Percentiles rank a stretch among this genome's conserved stretches.
phyloP scores from a whole-genome alignment of 2,888 invertebrate species.

The Amblyjoppa fuscipennis region DNA sequence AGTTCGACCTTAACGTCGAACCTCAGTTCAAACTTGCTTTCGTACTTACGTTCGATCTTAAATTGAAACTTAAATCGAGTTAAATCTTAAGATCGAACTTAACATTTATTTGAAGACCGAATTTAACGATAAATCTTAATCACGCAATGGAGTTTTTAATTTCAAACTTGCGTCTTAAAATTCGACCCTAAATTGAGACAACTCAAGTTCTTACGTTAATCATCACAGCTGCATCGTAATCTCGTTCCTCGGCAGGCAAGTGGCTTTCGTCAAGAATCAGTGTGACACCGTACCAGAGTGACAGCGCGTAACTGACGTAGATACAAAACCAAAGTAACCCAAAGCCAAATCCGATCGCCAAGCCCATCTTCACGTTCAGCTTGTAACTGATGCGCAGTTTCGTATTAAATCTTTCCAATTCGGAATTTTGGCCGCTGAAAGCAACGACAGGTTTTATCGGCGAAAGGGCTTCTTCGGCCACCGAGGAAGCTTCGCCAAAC shows the following conservation, averaged over 20 bases:
- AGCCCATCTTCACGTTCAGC: constrained; percentile 90
- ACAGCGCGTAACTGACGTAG: constrained; percentile 91
- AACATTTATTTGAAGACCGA: no score
- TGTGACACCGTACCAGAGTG: constrained; percentile 94
- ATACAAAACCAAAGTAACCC: constrained; percentile 92
- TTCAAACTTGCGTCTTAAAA: no score
- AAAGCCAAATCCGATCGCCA: constrained; percentile 90
- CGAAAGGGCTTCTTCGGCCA: constrained; percentile 93
- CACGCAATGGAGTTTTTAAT: no score
- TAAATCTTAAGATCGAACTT: no score
- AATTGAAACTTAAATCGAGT: no score
- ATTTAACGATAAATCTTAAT: no score
- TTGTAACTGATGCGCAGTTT: constrained; percentile 88
- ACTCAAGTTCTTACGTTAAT: constrained; percentile 87
- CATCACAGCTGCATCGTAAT: constrained; percentile 89
- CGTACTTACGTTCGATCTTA: no score
- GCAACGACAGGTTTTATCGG: constrained; percentile 92
- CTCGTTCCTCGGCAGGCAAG: constrained; percentile 76
- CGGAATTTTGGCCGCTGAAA: constrained; percentile 91
- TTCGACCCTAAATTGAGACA: not conserved
- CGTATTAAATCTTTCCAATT: constrained; percentile 89
- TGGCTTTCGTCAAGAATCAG: constrained; percentile 88
- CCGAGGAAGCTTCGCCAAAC: constrained; percentile 91
- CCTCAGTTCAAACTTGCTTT: no score
- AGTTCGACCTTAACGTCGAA: no score